Evolutionary conservation across 2,888 invertebrate species (phyloP).

Genomic region (Nephrocerus scutellatus): DNA sequence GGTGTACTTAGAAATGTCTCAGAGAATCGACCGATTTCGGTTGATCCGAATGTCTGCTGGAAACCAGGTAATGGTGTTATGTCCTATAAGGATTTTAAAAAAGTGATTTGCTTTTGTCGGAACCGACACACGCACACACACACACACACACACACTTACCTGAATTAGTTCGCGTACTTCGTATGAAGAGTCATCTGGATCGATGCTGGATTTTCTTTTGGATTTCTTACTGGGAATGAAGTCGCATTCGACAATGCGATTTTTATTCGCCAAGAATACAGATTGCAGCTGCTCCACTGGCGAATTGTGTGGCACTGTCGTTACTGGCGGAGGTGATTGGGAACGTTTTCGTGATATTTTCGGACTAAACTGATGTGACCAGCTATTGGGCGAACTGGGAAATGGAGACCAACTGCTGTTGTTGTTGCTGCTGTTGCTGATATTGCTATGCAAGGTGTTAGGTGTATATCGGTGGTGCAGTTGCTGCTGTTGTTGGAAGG

Average conservation of each 20-base stretch:
- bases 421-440: slow-evolving; percentile 10
- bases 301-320: slow-evolving; percentile 31
- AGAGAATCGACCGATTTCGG: slow-evolving; percentile 77
- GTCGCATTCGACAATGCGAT: slow-evolving; percentile 41
- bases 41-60: slow-evolving; percentile 79
- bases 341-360: too few species aligned
- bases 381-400: slow-evolving; percentile 13
- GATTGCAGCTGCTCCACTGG: slow-evolving; percentile 27
- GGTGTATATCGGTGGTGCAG: neutral
- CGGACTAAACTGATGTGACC: slow-evolving; percentile 6
- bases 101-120: neutral
- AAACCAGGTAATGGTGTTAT: slow-evolving; percentile 65
- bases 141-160: slow-evolving; percentile 26
- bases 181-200: slow-evolving; percentile 10
- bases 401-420: slow-evolving; percentile 16
- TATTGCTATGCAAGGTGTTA: neutral
- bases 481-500: slow-evolving; percentile 14
- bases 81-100: slow-evolving; percentile 26
- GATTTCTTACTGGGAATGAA: slow-evolving; percentile 42
- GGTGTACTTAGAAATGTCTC: slow-evolving; percentile 54
- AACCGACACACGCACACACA: too few species aligned
- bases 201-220: slow-evolving; percentile 27
- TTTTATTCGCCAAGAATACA: slow-evolving; percentile 23
- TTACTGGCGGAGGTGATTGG: slow-evolving; percentile 27
- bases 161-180: slow-evolving; percentile 36